phyloP scores from a whole-genome alignment of 2,888 invertebrate species.

The Brenthis daphne region DNA sequence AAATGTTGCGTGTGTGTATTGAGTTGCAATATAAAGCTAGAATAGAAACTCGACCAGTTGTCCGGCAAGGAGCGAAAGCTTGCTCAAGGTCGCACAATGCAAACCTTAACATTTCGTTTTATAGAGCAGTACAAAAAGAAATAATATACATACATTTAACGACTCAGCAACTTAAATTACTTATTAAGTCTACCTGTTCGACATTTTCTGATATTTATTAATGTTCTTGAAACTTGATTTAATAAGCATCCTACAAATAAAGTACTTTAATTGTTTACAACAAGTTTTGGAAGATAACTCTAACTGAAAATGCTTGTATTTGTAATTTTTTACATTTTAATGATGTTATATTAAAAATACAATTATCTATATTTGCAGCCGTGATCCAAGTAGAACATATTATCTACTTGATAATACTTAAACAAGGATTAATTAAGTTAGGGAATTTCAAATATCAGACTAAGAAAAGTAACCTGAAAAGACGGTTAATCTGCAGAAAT shows the following conservation, averaged over 20 bases:
- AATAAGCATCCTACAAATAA: conserved; percentile 6
- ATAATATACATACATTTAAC: conserved; percentile 47
- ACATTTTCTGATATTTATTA: conserved; percentile 33
- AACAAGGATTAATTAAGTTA: no score
- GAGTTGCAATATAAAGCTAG: conserved; percentile 35
- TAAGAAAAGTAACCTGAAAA: no score
- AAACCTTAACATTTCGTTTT: conserved; percentile 71
- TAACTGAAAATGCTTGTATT: no score
- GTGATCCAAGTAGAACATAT: no score
- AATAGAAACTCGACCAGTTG: conserved; percentile 54
- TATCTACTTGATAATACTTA: no score
- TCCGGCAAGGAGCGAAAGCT: conserved; percentile 61
- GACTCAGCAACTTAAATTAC: conserved; percentile 37
- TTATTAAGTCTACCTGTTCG: conserved; percentile 29
- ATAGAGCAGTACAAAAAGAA: conserved; percentile 56
- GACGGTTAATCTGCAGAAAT: no score
- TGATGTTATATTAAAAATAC: no score
- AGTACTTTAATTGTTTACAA: no score
- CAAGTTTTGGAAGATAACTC: no score
- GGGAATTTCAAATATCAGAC: no score
- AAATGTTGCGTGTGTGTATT: conserved; percentile 43
- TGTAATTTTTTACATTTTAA: no score
- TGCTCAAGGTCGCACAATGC: conserved; percentile 57
- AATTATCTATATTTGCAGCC: no score
- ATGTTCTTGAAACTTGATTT: conserved; percentile 19